Conservation (phyloP, 2,113 vertebrate genomes). For the Ctenomys sociabilis region DNA sequence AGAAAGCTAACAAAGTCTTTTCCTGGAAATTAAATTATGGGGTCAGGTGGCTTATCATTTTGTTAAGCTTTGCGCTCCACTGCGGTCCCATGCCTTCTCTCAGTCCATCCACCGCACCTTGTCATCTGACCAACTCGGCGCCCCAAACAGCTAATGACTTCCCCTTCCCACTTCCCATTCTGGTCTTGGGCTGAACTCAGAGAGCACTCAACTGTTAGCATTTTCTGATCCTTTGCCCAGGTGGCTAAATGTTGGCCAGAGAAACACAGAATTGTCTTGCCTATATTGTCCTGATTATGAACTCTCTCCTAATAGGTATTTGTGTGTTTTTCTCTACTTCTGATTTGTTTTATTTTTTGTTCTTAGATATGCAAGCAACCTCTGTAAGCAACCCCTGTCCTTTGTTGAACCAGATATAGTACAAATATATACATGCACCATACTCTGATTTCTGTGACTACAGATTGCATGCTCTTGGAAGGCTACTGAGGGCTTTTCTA, state of each 20-base stretch:
- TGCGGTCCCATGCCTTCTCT: background rate
- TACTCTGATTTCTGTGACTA: background rate
- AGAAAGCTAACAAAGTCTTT: background rate
- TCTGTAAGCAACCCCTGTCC: background rate
- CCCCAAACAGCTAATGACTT: background rate
- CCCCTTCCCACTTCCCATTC: background rate
- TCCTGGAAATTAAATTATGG: conserved; percentile 32
- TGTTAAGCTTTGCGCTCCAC: background rate
- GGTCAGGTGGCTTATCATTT: background rate
- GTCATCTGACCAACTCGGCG: background rate
- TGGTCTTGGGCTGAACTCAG: conserved; percentile 4
- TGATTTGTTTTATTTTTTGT: conserved; percentile 36
- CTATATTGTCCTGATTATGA: background rate
- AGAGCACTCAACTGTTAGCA: background rate
- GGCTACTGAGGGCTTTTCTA: background rate
- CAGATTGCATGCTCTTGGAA: background rate
- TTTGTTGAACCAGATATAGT: conserved; percentile 24
- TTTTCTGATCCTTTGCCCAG: conserved; percentile 22
- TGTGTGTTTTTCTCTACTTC: conserved; percentile 32
- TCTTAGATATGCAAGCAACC: background rate
- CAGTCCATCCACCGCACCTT: background rate
- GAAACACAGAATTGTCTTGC: conserved; percentile 21
- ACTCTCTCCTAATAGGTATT: background rate
- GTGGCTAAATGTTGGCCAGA: background rate
- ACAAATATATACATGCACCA: background rate